Conservation (phyloP, 2,888 invertebrate genomes). For the Cactoblastis cactorum region DNA sequence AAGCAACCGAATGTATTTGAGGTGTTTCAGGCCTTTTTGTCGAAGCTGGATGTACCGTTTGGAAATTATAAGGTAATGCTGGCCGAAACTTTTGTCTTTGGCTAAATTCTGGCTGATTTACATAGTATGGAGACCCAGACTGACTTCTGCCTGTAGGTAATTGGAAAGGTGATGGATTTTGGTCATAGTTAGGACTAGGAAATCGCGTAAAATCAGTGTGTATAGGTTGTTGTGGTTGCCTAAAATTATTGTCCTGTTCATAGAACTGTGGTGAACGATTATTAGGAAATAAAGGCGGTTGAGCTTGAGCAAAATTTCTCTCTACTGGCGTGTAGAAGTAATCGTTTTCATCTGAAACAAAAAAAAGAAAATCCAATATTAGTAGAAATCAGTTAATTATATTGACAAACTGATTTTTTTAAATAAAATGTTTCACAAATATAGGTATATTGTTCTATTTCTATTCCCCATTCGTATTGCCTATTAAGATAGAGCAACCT, state of each 20-base stretch:
- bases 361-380: not conserved
- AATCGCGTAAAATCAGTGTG: conserved; percentile 62
- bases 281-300: conserved; percentile 66
- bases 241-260: conserved; percentile 60
- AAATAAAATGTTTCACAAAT: too few relatives aligned
- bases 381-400: not conserved
- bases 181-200: conserved; percentile 71
- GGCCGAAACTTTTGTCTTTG: conserved; percentile 65
- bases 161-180: conserved; percentile 73
- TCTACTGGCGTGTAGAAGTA: conserved; percentile 72
- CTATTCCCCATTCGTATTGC: too few relatives aligned
- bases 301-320: conserved; percentile 76
- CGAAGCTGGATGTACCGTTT: conserved; percentile 67
- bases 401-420: too few relatives aligned
- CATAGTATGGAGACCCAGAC: conserved; percentile 62
- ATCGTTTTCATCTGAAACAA: conserved; percentile 69
- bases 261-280: conserved; percentile 58
- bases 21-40: conserved; percentile 78
- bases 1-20: conserved; percentile 77
- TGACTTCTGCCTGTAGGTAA: conserved; percentile 72
- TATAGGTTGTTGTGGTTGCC: conserved; percentile 53
- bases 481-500: too few relatives aligned
- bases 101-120: conserved; percentile 68
- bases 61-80: conserved; percentile 65
- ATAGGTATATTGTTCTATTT: too few relatives aligned